These are phyloP conservation scores for Fringilla coelebs DNA, from an alignment of 2,797 vertebrate genomes.

Conservation along the genomic window DNA sequence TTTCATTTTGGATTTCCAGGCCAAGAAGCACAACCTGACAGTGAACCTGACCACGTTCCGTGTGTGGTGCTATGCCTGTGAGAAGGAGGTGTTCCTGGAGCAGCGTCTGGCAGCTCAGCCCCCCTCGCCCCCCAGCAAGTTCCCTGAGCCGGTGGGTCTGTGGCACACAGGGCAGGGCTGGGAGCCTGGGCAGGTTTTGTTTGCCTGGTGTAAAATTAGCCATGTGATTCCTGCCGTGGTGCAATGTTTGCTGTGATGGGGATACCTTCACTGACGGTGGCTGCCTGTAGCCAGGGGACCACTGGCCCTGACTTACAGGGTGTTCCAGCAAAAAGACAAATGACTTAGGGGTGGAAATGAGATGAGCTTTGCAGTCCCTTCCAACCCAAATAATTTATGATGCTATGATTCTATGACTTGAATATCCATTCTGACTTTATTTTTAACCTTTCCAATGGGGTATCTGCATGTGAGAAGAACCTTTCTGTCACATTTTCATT, in stretches of 20 bases:
- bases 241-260: neutral
- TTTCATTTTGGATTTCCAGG: conserved; percentile 61
- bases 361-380: neutral
- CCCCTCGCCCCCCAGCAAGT: neutral
- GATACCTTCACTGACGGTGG: neutral
- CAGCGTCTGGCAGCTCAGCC: conserved; percentile 68
- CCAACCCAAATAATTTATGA: neutral
- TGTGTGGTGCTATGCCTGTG: conserved; percentile 96
- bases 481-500: neutral
- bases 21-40: conserved; percentile 93
- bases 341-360: neutral
- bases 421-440: neutral
- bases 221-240: neutral
- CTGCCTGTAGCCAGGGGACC: neutral
- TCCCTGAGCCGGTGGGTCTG: conserved; percentile 79
- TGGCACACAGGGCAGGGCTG: rapidly evolving
- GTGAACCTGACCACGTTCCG: conserved; percentile 97
- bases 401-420: neutral
- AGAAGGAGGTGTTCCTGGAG: conserved; percentile 94
- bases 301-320: neutral
- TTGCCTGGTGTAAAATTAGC: neutral
- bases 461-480: neutral
- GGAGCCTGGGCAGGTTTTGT: neutral
- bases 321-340: neutral
- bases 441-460: neutral